Conservation (phyloP, 2,797 vertebrate genomes). For the Gymnopithys bicolor region DNA sequence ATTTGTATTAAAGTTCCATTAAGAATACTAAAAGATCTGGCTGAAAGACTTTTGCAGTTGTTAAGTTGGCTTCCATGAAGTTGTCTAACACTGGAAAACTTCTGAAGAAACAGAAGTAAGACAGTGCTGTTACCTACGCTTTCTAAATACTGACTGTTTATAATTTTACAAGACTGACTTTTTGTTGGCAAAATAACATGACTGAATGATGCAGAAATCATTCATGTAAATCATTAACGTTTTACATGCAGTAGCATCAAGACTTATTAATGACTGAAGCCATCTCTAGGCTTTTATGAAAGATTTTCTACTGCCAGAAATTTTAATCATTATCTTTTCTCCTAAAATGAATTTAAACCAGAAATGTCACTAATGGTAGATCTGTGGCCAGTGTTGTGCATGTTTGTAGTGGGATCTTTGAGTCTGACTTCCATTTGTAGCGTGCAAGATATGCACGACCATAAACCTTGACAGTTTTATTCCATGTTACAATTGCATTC, state of each 20-base stretch:
- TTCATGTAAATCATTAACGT: background rate
- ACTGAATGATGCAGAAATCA: background rate
- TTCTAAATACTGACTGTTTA: background rate
- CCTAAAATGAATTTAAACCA: background rate
- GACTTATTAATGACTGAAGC: background rate
- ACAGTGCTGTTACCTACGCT: background rate
- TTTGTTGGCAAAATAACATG: background rate
- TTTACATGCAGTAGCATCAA: background rate
- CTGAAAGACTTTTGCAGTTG: background rate
- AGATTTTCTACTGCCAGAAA: background rate
- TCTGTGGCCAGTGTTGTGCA: accelerated
- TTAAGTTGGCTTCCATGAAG: background rate
- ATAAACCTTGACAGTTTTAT: slow-evolving; percentile 17
- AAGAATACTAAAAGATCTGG: background rate
- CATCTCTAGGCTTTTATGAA: background rate
- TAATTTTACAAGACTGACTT: background rate
- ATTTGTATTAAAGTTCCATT: background rate
- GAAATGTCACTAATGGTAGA: background rate
- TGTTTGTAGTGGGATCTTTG: background rate
- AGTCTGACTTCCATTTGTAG: background rate
- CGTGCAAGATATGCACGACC: background rate
- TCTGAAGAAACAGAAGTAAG: background rate
- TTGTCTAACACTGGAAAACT: background rate
- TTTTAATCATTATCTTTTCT: background rate
- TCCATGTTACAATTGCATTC: background rate